A percentile compares a stretch with the other conserved stretches of the same genome.
These are phyloP conservation scores for Noctua comes DNA, from an alignment of 2,888 invertebrate species.

Conservation along the genomic window DNA sequence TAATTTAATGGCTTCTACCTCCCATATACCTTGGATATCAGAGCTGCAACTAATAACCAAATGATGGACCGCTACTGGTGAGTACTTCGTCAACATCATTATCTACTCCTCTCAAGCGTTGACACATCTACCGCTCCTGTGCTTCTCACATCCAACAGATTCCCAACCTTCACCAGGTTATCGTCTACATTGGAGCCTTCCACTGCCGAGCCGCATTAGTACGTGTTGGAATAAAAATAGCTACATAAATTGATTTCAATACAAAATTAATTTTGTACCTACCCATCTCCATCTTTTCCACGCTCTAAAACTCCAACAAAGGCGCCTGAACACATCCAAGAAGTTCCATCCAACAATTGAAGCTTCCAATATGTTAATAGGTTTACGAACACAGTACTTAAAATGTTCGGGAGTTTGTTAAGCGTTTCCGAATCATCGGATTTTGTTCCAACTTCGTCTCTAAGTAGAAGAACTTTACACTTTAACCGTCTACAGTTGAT, in stretches of 20 bases:
- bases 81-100: no score
- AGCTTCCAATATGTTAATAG: constrained; percentile 67
- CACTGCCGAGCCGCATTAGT: background rate
- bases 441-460: constrained; percentile 60
- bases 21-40: background rate
- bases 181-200: background rate
- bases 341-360: constrained; percentile 42
- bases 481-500: constrained; percentile 57
- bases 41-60: background rate
- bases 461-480: constrained; percentile 65
- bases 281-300: background rate
- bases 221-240: background rate
- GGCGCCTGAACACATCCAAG: constrained; percentile 19
- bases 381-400: constrained; percentile 69
- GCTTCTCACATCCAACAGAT: no score
- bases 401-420: constrained; percentile 62
- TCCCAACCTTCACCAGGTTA: no score
- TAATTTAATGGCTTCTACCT: background rate
- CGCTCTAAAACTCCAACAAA: constrained; percentile 17
- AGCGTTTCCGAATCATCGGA: constrained; percentile 68
- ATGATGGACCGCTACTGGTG: no score
- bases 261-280: background rate
- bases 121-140: background rate
- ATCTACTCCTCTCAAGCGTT: background rate
- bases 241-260: background rate